A percentile compares a stretch with the other conserved stretches of the same genome.
phyloP scores from a whole-genome alignment of 1,140 invertebrate genomes.

The Elysia chlorotica region DNA sequence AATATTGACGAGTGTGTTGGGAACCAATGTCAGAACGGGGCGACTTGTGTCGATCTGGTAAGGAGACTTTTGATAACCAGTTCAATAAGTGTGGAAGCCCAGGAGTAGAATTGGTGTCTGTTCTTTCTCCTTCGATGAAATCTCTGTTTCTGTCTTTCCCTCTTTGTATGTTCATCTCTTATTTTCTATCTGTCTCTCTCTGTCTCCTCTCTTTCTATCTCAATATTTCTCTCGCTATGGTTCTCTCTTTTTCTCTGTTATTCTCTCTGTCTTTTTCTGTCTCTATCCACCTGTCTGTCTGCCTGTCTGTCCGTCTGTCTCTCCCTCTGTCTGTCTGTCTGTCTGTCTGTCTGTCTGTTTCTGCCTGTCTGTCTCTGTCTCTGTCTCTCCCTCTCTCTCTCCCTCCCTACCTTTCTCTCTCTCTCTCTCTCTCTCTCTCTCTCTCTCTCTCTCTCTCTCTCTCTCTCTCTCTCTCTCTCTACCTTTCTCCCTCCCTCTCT shows the following conservation, averaged over 20 bases:
- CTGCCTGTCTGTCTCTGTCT: no score
- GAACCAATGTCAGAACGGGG: constrained; percentile 32
- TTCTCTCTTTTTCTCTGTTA: not conserved
- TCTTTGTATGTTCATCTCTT: not conserved
- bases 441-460: not conserved
- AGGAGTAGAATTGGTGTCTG: not conserved
- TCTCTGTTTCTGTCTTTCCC: not conserved
- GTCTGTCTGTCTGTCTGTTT: no score
- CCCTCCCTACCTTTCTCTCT: not conserved
- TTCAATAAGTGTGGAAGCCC: not conserved
- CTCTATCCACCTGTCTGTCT: no score
- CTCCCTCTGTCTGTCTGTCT: no score
- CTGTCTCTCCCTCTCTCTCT: not conserved
- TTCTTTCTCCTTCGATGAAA: not conserved
- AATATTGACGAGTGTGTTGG: constrained; percentile 36
- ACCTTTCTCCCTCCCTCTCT: not conserved
- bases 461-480: not conserved
- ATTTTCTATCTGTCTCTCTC: not conserved
- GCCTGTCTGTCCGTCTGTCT: no score
- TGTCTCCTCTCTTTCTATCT: not conserved
- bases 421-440: not conserved
- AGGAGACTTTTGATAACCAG: not conserved
- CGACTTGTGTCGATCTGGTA: constrained; percentile 36
- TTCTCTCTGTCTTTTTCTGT: no score
- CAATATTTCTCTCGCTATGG: not conserved